Percentiles rank a stretch among this genome's conserved stretches.
phyloP scores from a whole-genome alignment of 1,140 invertebrate genomes.

The Tachypleus tridentatus region DNA sequence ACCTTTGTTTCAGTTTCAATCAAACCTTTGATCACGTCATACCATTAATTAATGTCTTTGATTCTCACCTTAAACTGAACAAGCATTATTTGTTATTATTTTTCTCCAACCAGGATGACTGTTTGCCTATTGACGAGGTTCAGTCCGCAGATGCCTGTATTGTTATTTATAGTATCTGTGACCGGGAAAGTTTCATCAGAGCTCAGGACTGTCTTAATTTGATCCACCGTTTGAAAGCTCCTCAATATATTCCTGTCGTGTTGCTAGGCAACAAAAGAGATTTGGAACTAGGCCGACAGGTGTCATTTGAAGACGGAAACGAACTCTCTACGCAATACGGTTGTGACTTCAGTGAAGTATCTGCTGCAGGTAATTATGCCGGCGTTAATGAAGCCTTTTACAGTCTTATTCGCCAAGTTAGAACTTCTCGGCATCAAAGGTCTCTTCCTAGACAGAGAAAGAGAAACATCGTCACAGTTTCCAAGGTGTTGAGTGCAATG shows the following conservation, averaged over 20 bases:
- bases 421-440: neutral
- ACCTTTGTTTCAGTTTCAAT: too few species aligned
- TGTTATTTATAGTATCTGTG: constrained; percentile 65
- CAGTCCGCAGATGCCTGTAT: constrained; percentile 64
- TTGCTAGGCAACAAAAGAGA: constrained; percentile 62
- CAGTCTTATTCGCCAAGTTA: constrained; percentile 1
- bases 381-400: constrained; percentile 9
- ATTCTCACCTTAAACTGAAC: too few species aligned
- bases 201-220: constrained; percentile 30
- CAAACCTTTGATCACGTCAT: too few species aligned
- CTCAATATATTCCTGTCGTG: constrained; percentile 37
- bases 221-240: neutral
- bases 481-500: constrained; percentile 9
- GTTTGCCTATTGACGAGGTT: constrained; percentile 43
- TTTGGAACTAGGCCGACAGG: constrained; percentile 55
- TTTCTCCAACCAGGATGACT: neutral
- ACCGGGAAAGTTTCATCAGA: constrained; percentile 52
- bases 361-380: constrained; percentile 9
- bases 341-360: constrained; percentile 33
- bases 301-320: constrained; percentile 36
- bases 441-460: constrained; percentile 1
- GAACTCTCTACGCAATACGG: constrained; percentile 30
- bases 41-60: too few species aligned
- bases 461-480: constrained; percentile 12
- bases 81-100: too few species aligned